Evolutionary conservation across 2,113 vertebrate species (phyloP), one percentile per base, ranked within the genome.

Genomic region (Syngnathus scovelli): DNA sequence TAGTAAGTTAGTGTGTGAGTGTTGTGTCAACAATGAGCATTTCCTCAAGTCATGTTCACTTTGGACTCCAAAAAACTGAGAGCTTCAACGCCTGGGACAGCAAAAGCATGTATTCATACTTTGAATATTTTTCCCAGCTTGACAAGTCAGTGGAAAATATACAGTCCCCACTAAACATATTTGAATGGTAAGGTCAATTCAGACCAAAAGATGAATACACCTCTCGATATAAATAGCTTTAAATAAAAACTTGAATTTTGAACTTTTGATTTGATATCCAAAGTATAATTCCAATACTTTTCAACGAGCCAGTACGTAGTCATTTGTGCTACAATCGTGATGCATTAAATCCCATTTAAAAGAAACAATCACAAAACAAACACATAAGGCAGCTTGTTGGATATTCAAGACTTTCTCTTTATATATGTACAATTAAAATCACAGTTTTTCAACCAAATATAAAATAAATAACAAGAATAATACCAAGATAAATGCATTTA

Each of bases 401-500:
- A 77, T 81, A 68, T 83, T 87, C 78, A 83, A 79, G 82, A 49
- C 69, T 86, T 87, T 83, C 62, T 64, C 61, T 89, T 86, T 86
- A 88, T 85, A 78, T 88, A 78, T 88, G 77, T 88, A 89, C 89
- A 91, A 77, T 80, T 83, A 74, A 83, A 82, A 85, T 89, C 82
- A 88, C 86, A 89, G 55, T 58, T 78, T 88, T 88, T 87, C 78
- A 90, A 89, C 81, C 87, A 90, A 89, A 88, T 83, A 83, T 75
- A 81, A 91, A 91, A 91, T 91, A 92, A 92, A 91, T 92, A 91
- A 91, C 86, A 90, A 86, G 51, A 83, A 88, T 78, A 90, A 87
- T 86, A 89, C 76, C 84, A 80, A 82, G 81, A 85, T 87, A 80
- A 89, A 87, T 83, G 78, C 79, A 80, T 85, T 88, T 75, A 74